These are phyloP conservation scores for Acleris emargana DNA, from an alignment of 2,888 invertebrate genomes.

Conservation along the genomic window DNA sequence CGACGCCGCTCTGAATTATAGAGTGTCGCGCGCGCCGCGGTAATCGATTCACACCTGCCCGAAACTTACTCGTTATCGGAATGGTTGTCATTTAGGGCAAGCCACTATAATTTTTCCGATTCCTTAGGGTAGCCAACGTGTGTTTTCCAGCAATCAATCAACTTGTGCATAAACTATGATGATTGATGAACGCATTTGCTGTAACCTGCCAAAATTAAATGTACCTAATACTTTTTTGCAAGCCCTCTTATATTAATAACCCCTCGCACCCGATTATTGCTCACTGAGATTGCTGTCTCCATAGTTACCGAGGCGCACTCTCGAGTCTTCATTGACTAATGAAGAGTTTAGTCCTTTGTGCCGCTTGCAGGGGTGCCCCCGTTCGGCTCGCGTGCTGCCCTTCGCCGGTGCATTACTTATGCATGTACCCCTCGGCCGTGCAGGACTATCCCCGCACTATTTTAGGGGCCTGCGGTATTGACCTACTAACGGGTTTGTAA, in stretches of 20 bases:
- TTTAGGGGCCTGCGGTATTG: slow-evolving; percentile 32
- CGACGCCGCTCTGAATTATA: slow-evolving; percentile 78
- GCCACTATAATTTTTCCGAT: slow-evolving; percentile 14
- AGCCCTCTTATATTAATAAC: too few relatives aligned
- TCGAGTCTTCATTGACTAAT: slow-evolving; percentile 68
- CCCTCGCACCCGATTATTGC: background rate
- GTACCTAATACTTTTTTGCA: too few relatives aligned
- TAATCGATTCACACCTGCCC: slow-evolving; percentile 81
- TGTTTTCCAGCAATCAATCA: too few relatives aligned
- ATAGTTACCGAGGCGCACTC: slow-evolving; percentile 41
- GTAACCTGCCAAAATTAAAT: too few relatives aligned
- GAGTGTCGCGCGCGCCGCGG: slow-evolving; percentile 63
- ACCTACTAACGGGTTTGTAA: slow-evolving; percentile 11
- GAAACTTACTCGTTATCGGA: slow-evolving; percentile 47
- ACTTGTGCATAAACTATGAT: too few relatives aligned
- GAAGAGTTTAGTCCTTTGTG: slow-evolving; percentile 57
- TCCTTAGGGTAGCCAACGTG: background rate
- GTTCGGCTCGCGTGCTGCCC: slow-evolving; percentile 75
- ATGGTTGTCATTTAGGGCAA: slow-evolving; percentile 26
- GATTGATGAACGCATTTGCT: too few relatives aligned
- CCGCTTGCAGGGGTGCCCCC: slow-evolving; percentile 57
- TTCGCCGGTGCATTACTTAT: slow-evolving; percentile 79
- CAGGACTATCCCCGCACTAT: slow-evolving; percentile 35
- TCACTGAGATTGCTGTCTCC: slow-evolving; percentile 27
- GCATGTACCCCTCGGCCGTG: slow-evolving; percentile 59